These are phyloP conservation scores for Lydus trimaculatus DNA, from an alignment of 2,888 invertebrate genomes.

Conservation along the genomic window DNA sequence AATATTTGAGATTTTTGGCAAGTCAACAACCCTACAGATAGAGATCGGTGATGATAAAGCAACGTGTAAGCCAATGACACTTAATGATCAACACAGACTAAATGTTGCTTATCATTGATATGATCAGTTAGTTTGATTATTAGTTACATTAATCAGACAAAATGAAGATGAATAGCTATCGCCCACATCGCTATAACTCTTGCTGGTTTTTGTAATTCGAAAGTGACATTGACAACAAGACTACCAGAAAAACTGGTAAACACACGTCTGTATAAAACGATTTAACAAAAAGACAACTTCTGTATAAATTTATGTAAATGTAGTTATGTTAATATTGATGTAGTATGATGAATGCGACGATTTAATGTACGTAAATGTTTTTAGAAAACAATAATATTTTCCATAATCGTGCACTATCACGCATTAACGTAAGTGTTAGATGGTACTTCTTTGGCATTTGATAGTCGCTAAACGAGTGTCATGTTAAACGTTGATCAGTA, in stretches of 20 bases:
- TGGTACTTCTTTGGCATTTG: constrained; percentile 30
- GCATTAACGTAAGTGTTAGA: constrained; percentile 24
- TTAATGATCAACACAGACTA: not conserved
- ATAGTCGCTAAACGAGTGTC: constrained; percentile 32
- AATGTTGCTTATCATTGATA: not conserved
- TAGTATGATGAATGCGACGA: not conserved
- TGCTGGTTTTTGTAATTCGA: not conserved
- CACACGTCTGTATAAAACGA: not conserved
- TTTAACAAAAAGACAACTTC: not conserved
- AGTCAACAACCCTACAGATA: not conserved
- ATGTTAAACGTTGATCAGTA: constrained; percentile 36
- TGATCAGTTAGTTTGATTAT: not conserved
- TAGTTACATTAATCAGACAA: not conserved
- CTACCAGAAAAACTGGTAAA: not conserved
- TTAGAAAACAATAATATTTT: constrained; percentile 12
- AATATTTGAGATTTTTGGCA: not conserved
- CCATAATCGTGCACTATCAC: constrained; percentile 24
- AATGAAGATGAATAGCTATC: constrained; percentile 2
- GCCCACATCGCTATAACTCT: not conserved
- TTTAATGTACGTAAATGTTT: not conserved
- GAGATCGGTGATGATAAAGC: not conserved
- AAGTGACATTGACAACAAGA: not conserved
- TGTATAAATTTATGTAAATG: not conserved
- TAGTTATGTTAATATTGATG: not conserved
- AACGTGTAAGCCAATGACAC: not conserved